Percentiles rank a stretch among this genome's conserved stretches.
Conservation (phyloP, 2,797 vertebrate genomes). For the Spatula versicolor region DNA sequence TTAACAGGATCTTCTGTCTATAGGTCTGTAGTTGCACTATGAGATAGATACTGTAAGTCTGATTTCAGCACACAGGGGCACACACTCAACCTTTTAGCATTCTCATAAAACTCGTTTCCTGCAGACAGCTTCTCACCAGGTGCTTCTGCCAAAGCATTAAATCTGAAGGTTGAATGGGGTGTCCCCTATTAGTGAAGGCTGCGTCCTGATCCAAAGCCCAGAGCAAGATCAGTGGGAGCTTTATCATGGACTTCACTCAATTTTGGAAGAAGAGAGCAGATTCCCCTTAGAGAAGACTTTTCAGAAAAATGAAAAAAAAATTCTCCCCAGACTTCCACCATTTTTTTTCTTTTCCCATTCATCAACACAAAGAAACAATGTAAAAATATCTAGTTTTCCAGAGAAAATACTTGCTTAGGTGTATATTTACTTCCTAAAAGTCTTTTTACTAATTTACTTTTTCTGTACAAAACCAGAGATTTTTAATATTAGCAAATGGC, state of each 20-base stretch:
- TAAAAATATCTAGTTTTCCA: background rate
- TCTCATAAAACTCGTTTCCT: slow-evolving; percentile 23
- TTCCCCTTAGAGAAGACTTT: background rate
- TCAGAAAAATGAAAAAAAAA: background rate
- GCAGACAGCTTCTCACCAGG: slow-evolving; percentile 5
- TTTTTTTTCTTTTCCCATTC: background rate
- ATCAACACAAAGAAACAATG: background rate
- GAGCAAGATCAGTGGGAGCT: background rate
- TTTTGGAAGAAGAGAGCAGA: background rate
- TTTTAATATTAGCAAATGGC: background rate
- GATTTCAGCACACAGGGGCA: background rate
- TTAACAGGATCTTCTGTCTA: background rate
- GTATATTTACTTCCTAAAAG: background rate
- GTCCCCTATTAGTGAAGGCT: background rate
- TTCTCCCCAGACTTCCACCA: background rate
- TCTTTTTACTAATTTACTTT: background rate
- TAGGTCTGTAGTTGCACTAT: background rate
- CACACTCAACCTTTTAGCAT: background rate
- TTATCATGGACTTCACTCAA: background rate
- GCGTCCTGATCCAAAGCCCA: background rate
- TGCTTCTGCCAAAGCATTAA: slow-evolving; percentile 4
- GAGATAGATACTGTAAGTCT: background rate
- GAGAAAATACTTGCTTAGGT: background rate
- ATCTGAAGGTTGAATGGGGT: background rate
- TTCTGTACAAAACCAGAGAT: background rate